Base-by-base conservation (phyloP, 1,140 invertebrate genomes). In the Vanessa tameamea region DNA sequence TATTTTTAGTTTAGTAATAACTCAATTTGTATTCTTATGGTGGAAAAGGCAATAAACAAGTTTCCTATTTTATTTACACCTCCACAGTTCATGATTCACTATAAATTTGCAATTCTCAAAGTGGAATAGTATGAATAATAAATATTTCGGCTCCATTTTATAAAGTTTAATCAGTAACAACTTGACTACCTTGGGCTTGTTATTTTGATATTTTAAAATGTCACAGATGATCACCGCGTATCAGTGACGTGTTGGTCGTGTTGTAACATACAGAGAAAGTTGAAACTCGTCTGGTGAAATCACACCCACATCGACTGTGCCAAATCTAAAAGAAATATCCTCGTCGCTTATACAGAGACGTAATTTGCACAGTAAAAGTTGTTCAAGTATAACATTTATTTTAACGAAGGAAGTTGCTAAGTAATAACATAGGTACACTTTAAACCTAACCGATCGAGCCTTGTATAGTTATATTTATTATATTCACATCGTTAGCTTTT, bases 181-280 rank as follows among this genome's bases (percentile, higher is more conserved):
- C 80, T 75, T 47, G 87, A 61, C 81, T 65, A 76, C 88, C 89
- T 90, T 68, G 50, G 15, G 31, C 55, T 55, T 90, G 87, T 87
- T 87, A 91, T 87, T 87, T 87, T 71, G 81, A 79, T 75, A 75
- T 80, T 80, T 78, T 81, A 80, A 82, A 88, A 91, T 86, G 87
- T 88, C 86, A 86, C 81, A 75, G 75, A 79, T 73, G 72, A 65
- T 69, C 61, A 53, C 73, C 73, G 74, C 64, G 73, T 75, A 74
- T 69, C 59, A 65, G 59, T 76, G 79, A 75, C 75, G 76, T 74
- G 72, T 67, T 68, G 71, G 72, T 67, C 64, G 61, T 81, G 76
- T 89, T 87, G 83, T 86, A 85, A 88, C 83, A 82, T 77, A 73
- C 75, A 78, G 88, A 90, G 88, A 90, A 92, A 90, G 90, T 85